These are phyloP conservation scores for Euphonia xanthogaster DNA, from an alignment of 2,797 vertebrate species.

Conservation along the genomic window DNA sequence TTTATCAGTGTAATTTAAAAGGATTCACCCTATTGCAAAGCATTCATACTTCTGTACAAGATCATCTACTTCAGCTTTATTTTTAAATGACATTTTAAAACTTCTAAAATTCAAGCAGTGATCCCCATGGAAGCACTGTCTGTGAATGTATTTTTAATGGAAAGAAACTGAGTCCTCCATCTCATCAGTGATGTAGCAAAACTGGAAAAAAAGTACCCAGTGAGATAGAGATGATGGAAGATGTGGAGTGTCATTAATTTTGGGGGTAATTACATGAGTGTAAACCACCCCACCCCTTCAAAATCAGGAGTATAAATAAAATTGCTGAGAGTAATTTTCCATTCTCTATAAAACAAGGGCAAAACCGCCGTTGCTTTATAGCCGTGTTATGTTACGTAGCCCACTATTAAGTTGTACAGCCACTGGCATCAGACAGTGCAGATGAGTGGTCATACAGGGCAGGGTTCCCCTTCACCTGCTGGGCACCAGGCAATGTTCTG, in stretches of 20 bases:
- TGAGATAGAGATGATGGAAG: background rate
- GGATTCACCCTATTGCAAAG: background rate
- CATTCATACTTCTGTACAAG: background rate
- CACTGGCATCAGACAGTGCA: background rate
- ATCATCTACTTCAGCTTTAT: background rate
- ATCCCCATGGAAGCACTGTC: background rate
- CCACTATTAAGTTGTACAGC: background rate
- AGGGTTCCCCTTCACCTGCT: background rate
- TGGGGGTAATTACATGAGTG: background rate
- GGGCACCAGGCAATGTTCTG: background rate
- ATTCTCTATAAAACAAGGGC: background rate
- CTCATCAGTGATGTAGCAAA: background rate
- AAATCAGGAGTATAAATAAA: background rate
- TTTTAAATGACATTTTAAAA: conserved; percentile 7
- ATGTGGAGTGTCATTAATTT: background rate
- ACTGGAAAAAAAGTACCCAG: background rate
- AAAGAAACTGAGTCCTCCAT: background rate
- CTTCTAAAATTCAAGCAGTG: background rate
- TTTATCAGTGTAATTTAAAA: background rate
- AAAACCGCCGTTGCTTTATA: background rate
- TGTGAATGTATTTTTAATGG: background rate
- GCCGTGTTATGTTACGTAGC: accelerated
- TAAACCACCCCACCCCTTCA: background rate
- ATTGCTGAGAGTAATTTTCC: background rate
- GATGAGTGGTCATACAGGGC: background rate